Evolutionary conservation across 2,888 invertebrate genomes (phyloP).

Genomic region (Lithophane socia): DNA sequence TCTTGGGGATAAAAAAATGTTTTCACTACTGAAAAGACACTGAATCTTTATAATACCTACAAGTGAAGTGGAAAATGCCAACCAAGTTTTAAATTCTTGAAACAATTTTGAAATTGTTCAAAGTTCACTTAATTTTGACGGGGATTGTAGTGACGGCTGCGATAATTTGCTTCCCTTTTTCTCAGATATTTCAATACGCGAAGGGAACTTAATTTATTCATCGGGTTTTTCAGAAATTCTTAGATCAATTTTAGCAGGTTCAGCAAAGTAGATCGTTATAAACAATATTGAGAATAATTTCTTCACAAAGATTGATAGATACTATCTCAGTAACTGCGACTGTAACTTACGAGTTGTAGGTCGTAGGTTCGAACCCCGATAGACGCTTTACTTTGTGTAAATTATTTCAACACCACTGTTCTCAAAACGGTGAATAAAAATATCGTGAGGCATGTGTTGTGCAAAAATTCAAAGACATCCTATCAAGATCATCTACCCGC

Average conservation of each 20-base stretch:
- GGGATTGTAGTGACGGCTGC: slow-evolving; percentile 23
- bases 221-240: not conserved
- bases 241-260: not conserved
- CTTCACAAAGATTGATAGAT: not conserved
- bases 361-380: too few species aligned
- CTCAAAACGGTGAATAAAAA: too few species aligned
- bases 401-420: too few species aligned
- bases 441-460: too few species aligned
- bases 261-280: not conserved
- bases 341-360: too few species aligned
- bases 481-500: too few species aligned
- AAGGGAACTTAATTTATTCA: slow-evolving; percentile 12
- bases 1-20: slow-evolving; percentile 1
- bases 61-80: slow-evolving; percentile 5
- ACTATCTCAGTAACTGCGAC: too few species aligned
- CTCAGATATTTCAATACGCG: slow-evolving; percentile 12
- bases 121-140: slow-evolving; percentile 32
- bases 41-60: not conserved
- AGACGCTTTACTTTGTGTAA: too few species aligned
- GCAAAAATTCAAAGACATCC: too few species aligned
- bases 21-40: not conserved
- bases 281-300: not conserved
- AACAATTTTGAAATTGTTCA: slow-evolving; percentile 6
- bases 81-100: slow-evolving; percentile 6
- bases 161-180: slow-evolving; percentile 14